phyloP scores from a whole-genome alignment of 1,140 invertebrate species.

The Lethrus apterus region DNA sequence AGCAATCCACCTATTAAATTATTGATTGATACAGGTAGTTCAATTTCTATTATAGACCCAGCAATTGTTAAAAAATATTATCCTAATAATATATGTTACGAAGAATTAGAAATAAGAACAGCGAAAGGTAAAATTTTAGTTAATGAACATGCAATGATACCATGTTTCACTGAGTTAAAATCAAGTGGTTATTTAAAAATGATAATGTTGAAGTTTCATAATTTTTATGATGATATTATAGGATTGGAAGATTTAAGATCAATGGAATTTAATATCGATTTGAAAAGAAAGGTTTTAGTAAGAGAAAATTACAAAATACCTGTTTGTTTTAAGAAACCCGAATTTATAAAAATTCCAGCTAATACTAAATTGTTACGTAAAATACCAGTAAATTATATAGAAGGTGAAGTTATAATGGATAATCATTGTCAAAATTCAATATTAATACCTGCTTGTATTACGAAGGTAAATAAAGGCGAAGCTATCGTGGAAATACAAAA shows the following conservation, averaged over 20 bases:
- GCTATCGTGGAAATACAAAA: constrained; percentile 7
- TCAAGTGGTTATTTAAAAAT: not conserved
- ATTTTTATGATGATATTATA: constrained; percentile 4
- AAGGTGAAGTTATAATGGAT: not conserved
- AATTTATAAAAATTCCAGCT: not conserved
- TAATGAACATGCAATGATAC: constrained; percentile 1
- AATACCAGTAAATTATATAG: constrained; percentile 7
- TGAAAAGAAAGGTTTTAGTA: not conserved
- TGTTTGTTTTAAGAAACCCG: not conserved
- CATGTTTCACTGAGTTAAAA: not conserved
- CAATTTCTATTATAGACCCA: not conserved
- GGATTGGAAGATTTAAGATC: constrained; percentile 2
- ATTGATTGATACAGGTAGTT: not conserved
- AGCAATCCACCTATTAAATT: not conserved
- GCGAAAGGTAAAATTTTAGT: constrained; percentile 4
- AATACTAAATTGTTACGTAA: not conserved
- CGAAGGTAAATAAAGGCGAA: constrained; percentile 2
- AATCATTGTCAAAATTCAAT: constrained; percentile 2
- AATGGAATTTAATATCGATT: constrained; percentile 1
- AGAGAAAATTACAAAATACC: constrained; percentile 1
- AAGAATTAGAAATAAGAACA: constrained; percentile 4
- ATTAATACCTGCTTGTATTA: not conserved
- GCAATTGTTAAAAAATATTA: not conserved
- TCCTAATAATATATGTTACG: not conserved
- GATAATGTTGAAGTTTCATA: constrained; percentile 3